Conservation (phyloP, 1,140 invertebrate genomes). For the Rhagoletis zephyria region DNA sequence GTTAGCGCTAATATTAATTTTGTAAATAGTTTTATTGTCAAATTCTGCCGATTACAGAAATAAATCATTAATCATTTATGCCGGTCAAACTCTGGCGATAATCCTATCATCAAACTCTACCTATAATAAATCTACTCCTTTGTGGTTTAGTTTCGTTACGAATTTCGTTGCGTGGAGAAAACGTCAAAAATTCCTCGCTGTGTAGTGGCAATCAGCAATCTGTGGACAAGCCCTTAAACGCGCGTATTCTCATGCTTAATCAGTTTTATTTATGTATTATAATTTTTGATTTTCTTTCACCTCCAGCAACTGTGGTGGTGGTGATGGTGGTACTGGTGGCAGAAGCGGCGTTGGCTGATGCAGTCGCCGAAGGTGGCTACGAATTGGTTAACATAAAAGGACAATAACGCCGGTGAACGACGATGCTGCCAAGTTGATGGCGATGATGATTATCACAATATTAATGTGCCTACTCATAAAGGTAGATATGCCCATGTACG, state of each 20-base stretch:
- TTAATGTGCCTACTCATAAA: slow-evolving; percentile 41
- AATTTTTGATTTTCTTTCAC: slow-evolving; percentile 44
- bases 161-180: too few species aligned
- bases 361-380: not conserved
- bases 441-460: slow-evolving; percentile 49
- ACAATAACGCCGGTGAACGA: slow-evolving; percentile 25
- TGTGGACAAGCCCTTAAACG: slow-evolving; percentile 21
- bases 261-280: slow-evolving; percentile 39
- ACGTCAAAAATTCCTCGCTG: not conserved
- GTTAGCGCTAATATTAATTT: too few species aligned
- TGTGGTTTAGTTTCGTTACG: too few species aligned
- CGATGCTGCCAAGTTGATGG: slow-evolving; percentile 47
- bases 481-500: not conserved
- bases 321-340: not conserved
- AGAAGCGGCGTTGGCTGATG: not conserved
- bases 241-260: slow-evolving; percentile 32
- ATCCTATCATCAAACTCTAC: too few species aligned
- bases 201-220: not conserved
- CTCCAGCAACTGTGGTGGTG: not conserved
- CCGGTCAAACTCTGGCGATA: too few species aligned
- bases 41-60: too few species aligned
- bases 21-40: too few species aligned
- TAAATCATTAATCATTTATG: too few species aligned
- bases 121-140: too few species aligned
- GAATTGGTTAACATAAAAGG: not conserved